These are phyloP conservation scores for Camponotus vicinus DNA, from an alignment of 1,140 invertebrate genomes.

Conservation along the genomic window DNA sequence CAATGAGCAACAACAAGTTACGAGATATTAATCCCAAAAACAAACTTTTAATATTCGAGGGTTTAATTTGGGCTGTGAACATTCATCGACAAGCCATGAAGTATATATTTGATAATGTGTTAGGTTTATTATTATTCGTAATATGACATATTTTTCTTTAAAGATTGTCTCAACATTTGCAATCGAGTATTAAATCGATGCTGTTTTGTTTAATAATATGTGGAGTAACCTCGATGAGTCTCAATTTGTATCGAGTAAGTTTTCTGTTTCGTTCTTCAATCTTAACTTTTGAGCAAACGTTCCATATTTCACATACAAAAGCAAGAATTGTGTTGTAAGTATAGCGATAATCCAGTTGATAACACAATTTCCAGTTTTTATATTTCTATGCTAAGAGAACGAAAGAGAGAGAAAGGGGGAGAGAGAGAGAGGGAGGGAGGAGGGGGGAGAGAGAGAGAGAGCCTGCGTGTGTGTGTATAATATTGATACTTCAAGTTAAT, in stretches of 20 bases:
- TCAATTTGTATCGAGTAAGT: conserved; percentile 38
- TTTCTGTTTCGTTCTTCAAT: not conserved
- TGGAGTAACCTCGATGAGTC: not conserved
- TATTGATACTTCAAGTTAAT: no score
- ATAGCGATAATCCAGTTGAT: no score
- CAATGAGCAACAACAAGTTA: not conserved
- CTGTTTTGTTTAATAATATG: not conserved
- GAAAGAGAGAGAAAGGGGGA: no score
- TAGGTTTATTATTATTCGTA: no score
- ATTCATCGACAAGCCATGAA: conserved; percentile 36
- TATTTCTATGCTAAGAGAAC: no score
- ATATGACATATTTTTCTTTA: not conserved
- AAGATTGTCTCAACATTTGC: not conserved
- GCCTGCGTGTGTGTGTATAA: no score
- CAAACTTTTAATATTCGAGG: not conserved
- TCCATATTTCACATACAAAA: no score
- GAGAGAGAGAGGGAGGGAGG: no score
- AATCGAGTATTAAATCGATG: not conserved
- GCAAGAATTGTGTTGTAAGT: no score
- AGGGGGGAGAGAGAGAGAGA: no score
- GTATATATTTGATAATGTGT: not conserved
- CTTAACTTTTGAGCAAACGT: not conserved
- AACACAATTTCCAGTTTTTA: no score
- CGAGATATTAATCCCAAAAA: not conserved
- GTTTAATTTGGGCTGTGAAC: conserved; percentile 1